Percentiles rank a stretch among this genome's conserved stretches.
These are phyloP conservation scores for Amphiprion percula DNA, from an alignment of 2,113 vertebrate species.

Conservation along the genomic window DNA sequence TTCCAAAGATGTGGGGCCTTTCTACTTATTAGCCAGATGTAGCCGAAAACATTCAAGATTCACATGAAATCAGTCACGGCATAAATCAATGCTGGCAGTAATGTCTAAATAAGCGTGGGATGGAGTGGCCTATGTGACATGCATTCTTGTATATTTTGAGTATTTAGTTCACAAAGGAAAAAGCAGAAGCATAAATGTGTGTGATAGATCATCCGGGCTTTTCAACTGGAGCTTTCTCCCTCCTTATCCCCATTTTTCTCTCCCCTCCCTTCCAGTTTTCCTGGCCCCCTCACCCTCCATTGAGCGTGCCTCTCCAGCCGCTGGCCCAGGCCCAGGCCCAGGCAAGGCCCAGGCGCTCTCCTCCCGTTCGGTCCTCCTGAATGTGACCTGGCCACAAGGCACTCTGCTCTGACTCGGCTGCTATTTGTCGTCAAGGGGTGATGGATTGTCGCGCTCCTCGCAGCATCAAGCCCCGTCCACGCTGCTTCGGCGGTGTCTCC, in stretches of 20 bases:
- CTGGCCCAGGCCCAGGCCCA: slow-evolving; percentile 22
- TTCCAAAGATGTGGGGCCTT: slow-evolving; percentile 58
- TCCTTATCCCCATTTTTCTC: slow-evolving; percentile 34
- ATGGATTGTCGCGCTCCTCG: slow-evolving; percentile 38
- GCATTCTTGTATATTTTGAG: slow-evolving; percentile 42
- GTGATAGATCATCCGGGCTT: slow-evolving; percentile 62
- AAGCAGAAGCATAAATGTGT: slow-evolving; percentile 44
- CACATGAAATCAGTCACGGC: slow-evolving; percentile 57
- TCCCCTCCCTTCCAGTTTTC: slow-evolving; percentile 62
- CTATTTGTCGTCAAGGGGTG: slow-evolving; percentile 40
- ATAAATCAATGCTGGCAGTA: slow-evolving; percentile 59
- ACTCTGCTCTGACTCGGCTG: slow-evolving; percentile 33
- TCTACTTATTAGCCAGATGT: slow-evolving; percentile 62
- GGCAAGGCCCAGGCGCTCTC: slow-evolving; percentile 20
- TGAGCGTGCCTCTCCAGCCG: slow-evolving; percentile 18
- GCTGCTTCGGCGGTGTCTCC: slow-evolving; percentile 62
- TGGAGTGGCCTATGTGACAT: slow-evolving; percentile 34
- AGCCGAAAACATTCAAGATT: slow-evolving; percentile 35
- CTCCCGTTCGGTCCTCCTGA: slow-evolving; percentile 33
- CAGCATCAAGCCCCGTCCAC: slow-evolving; percentile 30
- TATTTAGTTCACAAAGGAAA: slow-evolving; percentile 50
- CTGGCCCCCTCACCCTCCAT: slow-evolving; percentile 53
- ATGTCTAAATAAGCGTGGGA: slow-evolving; percentile 44
- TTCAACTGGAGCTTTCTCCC: slow-evolving; percentile 40
- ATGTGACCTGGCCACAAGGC: slow-evolving; percentile 51